Conservation (phyloP, 2,797 vertebrate species). For the Natrix natrix region DNA sequence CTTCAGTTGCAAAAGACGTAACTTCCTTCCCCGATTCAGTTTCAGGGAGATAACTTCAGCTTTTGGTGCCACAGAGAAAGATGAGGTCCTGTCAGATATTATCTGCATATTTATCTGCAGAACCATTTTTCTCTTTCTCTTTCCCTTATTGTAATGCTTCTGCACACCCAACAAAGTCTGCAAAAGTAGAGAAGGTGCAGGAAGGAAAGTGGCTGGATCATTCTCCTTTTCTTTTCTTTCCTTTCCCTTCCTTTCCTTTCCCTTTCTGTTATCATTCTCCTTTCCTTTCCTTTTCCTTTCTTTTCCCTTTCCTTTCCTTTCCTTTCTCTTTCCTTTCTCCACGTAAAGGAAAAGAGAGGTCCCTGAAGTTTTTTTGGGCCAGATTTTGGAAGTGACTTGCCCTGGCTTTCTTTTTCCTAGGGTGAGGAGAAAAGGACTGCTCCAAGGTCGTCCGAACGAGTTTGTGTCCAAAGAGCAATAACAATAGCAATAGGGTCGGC, state of each 20-base stretch:
- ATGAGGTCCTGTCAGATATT: conserved; percentile 4
- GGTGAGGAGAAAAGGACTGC: too few species aligned
- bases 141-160: background rate
- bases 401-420: too few species aligned
- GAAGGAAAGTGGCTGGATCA: background rate
- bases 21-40: background rate
- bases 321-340: rapidly evolving
- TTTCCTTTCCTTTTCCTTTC: too few species aligned
- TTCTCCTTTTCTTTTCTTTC: too few species aligned
- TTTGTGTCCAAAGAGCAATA: too few species aligned
- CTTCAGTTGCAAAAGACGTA: background rate
- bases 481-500: too few species aligned
- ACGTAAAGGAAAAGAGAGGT: too few species aligned
- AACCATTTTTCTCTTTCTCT: background rate
- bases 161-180: background rate
- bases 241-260: too few species aligned
- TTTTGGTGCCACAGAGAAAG: background rate
- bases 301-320: rapidly evolving
- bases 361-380: too few species aligned
- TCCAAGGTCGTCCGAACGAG: too few species aligned
- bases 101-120: conserved; percentile 7
- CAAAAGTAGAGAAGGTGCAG: background rate
- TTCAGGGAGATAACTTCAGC: background rate
- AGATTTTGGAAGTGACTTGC: too few species aligned
- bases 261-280: too few species aligned